Evolutionary conservation across 1,140 invertebrate species (phyloP), one percentile per base, ranked within the genome.

Genomic region (Nasonia longicornis): DNA sequence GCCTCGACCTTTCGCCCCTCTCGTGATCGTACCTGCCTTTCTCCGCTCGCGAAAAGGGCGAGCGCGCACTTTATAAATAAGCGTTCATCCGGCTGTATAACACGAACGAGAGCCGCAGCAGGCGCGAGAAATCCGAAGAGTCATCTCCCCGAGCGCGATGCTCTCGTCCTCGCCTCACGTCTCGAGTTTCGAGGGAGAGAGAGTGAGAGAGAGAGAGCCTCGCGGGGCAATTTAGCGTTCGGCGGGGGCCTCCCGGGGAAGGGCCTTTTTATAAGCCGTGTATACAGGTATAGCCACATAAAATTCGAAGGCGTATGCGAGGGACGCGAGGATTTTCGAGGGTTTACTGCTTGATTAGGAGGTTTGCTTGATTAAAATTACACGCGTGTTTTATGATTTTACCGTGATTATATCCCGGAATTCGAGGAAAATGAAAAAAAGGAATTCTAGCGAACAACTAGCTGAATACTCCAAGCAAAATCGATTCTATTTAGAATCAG

Each of bases 121-220:
- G 31, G 67, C 80, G 77, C 66, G 83, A 77, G 85, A 85, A 86
- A 86, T 86, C 80, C 82, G 77, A 83, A 84, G 83, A 87, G 86
- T 86, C 86, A 86, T 87, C 84, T 82, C 67, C 16, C 83, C 67
- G 78, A 72, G 74, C 73, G 20, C 35, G 10, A 70, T 45, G 83
- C 82, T 81, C 69, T 66, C 71, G 80, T 82, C 80, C 80, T 82
- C 80, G 76, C 22, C 72, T 58, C 71, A 67, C 81, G 76, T 73
- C 76, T 82, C 81, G 76, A 74, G 76, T 82, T 82, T 82, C 81
- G 76, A 64, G 38, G 64, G 66, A 35, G 63, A 66, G 38, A 38
- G 75, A 69, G 45, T 71, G 76, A 22, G 66, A 26, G 20, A 52
- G n/a, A 14, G 38, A 38, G 35, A 38, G 75, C 3, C 64, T 67